These are phyloP conservation scores for Alviniconcha strummeri DNA, from an alignment of 2,888 invertebrate species.

Conservation along the genomic window DNA sequence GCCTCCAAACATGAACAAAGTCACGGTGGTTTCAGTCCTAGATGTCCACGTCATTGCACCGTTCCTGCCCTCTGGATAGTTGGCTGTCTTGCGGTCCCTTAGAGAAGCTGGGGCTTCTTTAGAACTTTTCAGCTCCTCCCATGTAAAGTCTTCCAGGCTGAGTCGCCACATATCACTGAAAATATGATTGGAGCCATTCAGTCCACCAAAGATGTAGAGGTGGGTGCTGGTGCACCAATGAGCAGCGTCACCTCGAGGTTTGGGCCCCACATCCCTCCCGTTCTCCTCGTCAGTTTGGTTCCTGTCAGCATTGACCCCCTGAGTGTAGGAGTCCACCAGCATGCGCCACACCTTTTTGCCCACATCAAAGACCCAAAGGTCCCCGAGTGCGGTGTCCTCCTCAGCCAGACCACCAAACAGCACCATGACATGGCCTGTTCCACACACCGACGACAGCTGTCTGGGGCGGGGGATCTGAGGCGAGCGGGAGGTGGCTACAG, in stretches of 20 bases:
- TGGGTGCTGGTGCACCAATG: constrained; percentile 56
- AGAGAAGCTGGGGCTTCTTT: constrained; percentile 21
- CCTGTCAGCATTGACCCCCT: background rate
- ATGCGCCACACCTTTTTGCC: constrained; percentile 34
- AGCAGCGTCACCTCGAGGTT: constrained; percentile 52
- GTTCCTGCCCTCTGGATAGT: constrained; percentile 51
- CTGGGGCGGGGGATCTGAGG: constrained; percentile 45
- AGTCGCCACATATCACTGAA: constrained; percentile 61
- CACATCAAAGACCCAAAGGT: constrained; percentile 61
- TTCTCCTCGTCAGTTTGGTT: background rate
- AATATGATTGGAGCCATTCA: constrained; percentile 45
- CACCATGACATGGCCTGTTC: constrained; percentile 49
- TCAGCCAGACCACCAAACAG: constrained; percentile 60
- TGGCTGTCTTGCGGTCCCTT: constrained; percentile 16
- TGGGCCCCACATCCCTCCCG: constrained; percentile 2
- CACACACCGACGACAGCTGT: constrained; percentile 59
- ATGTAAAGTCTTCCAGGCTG: constrained; percentile 48
- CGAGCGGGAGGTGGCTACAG: constrained; percentile 2
- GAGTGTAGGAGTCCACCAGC: background rate
- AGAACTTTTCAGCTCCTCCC: constrained; percentile 44
- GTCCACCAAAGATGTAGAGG: constrained; percentile 59
- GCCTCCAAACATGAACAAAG: constrained; percentile 63
- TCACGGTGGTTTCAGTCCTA: constrained; percentile 17
- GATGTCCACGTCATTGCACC: constrained; percentile 55
- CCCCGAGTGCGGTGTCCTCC: constrained; percentile 49